Conservation (phyloP, 2,113 vertebrate genomes). For the Limanda limanda region DNA sequence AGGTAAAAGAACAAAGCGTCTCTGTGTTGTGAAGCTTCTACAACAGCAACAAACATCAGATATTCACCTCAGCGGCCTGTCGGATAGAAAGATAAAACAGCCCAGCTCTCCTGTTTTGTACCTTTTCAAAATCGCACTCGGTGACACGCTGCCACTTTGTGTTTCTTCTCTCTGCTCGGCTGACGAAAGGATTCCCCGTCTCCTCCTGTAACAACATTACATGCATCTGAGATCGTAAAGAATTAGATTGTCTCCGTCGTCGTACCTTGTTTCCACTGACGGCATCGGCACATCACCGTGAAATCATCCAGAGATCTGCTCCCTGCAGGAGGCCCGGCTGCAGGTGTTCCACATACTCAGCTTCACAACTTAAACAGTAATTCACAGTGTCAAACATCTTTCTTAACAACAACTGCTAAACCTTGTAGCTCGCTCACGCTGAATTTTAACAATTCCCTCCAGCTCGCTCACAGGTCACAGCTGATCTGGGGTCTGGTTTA, state of each 20-base stretch:
- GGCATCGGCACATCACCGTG: background rate
- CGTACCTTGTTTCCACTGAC: constrained; percentile 1
- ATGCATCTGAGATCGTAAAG: too few relatives aligned
- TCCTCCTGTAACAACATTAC: background rate
- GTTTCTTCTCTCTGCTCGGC: background rate
- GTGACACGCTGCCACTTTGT: background rate
- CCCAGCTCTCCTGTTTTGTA: background rate
- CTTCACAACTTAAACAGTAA: background rate
- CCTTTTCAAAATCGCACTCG: constrained; percentile 20
- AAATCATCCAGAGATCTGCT: background rate
- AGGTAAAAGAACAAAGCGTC: too few relatives aligned
- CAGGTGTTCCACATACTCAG: background rate
- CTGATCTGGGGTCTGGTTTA: constrained; percentile 7
- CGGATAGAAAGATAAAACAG: background rate
- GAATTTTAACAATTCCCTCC: background rate
- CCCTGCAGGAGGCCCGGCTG: constrained; percentile 30
- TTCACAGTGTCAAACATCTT: too few relatives aligned
- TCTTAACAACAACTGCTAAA: too few relatives aligned
- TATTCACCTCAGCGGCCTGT: too few relatives aligned
- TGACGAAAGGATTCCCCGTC: background rate
- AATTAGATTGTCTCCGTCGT: too few relatives aligned
- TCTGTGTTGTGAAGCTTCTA: background rate
- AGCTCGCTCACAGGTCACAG: constrained; percentile 20
- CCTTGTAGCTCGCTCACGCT: background rate
- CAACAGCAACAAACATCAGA: background rate